These are phyloP conservation scores for Erethizon dorsatum DNA, from an alignment of 2,797 vertebrate genomes.

Conservation along the genomic window DNA sequence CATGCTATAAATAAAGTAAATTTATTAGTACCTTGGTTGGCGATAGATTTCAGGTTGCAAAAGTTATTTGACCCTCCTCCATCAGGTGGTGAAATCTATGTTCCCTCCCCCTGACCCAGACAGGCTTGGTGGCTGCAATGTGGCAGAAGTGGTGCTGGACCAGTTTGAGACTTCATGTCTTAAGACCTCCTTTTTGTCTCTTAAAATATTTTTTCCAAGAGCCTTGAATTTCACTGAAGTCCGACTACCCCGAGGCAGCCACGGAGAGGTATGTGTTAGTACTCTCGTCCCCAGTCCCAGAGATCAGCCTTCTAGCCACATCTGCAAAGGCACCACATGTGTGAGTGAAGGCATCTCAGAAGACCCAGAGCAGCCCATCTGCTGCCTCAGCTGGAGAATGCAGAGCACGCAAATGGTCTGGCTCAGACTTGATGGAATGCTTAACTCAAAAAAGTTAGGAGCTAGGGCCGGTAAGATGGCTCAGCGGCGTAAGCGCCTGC, in stretches of 20 bases:
- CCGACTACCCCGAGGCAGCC: not conserved
- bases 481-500: too few relatives aligned
- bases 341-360: not conserved
- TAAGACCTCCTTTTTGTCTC: not conserved
- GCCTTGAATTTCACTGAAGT: not conserved
- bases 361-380: not conserved
- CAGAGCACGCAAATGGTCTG: not conserved
- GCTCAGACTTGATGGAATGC: not conserved
- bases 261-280: not conserved
- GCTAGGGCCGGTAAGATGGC: too few relatives aligned
- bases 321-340: not conserved
- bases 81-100: not conserved
- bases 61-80: not conserved
- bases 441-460: not conserved
- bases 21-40: not conserved
- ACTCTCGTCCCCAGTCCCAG: not conserved
- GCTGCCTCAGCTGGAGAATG: not conserved
- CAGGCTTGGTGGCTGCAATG: not conserved
- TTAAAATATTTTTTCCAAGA: conserved; percentile 32
- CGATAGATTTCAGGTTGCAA: not conserved
- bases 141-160: not conserved
- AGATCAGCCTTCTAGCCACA: not conserved
- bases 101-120: not conserved
- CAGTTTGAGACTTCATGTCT: not conserved
- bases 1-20: not conserved